Evolutionary conservation across 53 echinoderm and acorn worm species (phyloP).

Genomic region (Luidia sarsii): DNA sequence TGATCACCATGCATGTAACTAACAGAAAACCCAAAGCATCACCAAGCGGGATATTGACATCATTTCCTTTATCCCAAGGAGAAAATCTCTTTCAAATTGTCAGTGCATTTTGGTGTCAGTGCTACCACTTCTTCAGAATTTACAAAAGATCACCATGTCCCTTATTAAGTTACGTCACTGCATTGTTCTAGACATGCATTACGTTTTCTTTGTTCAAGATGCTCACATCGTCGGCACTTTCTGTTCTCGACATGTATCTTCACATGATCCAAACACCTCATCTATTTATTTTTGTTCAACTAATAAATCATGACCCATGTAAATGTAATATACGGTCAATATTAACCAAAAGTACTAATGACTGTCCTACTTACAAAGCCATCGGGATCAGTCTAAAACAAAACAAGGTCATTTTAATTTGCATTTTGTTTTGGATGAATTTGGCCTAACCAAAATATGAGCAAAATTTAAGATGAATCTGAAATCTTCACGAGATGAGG

Average conservation of each 20-base stretch:
- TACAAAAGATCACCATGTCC: no score
- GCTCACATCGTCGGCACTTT: slow-evolving; percentile 2
- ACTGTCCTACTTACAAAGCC: no score
- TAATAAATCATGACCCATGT: slow-evolving; percentile 4
- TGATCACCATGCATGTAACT: no score
- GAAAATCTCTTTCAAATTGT: no score
- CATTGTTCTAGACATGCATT: no score
- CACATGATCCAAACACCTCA: not conserved
- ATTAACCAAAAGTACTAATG: not conserved
- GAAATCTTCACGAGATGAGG: not conserved
- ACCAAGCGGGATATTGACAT: no score
- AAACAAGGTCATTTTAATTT: not conserved
- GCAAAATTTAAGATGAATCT: no score
- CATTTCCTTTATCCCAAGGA: no score
- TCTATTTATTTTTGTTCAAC: slow-evolving; percentile 4
- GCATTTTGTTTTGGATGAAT: not conserved
- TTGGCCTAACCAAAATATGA: not conserved
- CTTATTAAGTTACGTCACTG: no score
- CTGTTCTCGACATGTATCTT: slow-evolving; percentile 15
- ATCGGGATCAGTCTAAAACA: not conserved
- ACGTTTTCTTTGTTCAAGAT: slow-evolving; percentile 11
- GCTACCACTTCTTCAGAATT: no score
- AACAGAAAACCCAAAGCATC: no score
- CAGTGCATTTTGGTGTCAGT: no score
- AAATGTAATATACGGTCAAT: not conserved